Evolutionary conservation across 2,888 invertebrate genomes (phyloP).

Genomic region (Gymnosoma rotundatum): DNA sequence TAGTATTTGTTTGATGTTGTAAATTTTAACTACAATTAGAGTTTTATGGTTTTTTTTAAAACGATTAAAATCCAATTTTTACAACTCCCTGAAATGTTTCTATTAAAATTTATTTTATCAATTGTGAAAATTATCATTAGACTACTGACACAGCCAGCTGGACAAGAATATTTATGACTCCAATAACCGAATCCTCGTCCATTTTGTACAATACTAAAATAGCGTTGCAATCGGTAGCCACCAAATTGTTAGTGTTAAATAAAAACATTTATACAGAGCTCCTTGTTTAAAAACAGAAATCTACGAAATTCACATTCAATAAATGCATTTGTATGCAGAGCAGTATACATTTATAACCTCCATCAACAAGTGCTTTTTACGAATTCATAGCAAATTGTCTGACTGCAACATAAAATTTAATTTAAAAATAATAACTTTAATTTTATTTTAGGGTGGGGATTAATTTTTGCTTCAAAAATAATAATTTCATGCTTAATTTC

Average conservation of each 20-base stretch:
- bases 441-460: not conserved
- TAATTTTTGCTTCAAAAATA: not conserved
- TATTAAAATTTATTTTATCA: constrained; percentile 9
- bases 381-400: constrained; percentile 1
- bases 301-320: not conserved
- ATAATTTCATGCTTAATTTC: constrained; percentile 25
- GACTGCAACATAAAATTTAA: constrained; percentile 3
- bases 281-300: not conserved
- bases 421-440: not conserved
- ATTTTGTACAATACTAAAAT: not conserved
- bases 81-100: constrained; percentile 51
- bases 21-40: constrained; percentile 27
- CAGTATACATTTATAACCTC: not conserved
- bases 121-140: constrained; percentile 52
- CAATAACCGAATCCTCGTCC: constrained; percentile 20
- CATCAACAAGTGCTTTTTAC: not conserved
- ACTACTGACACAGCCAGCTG: constrained; percentile 1
- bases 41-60: constrained; percentile 17
- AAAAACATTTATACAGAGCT: not conserved
- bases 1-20: not conserved
- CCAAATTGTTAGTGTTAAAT: not conserved
- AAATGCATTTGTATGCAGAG: not conserved
- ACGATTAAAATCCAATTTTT: constrained; percentile 65
- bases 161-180: constrained; percentile 39
- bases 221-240: not conserved